Conservation (phyloP, 37 sponge, comb jelly and placozoan genomes). For the Spongia lamella region DNA sequence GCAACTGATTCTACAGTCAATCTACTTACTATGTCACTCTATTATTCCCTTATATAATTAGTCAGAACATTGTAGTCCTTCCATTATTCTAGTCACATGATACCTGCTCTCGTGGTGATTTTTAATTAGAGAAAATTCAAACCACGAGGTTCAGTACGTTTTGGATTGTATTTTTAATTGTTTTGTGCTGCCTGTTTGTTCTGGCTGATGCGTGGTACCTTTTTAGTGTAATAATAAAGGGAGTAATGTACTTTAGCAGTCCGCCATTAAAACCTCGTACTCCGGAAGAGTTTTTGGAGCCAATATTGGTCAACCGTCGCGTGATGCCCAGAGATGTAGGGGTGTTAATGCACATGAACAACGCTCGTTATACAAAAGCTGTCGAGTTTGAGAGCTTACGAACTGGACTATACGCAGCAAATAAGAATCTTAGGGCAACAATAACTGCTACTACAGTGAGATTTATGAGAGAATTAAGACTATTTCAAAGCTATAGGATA, state of each 20-base stretch:
- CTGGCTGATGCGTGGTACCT: constrained; percentile 79
- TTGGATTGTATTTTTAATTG: not conserved
- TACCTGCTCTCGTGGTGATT: no score
- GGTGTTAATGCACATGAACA: constrained; percentile 72
- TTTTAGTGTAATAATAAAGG: constrained; percentile 37
- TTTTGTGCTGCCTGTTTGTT: constrained; percentile 23
- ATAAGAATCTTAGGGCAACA: not conserved
- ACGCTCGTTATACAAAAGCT: constrained; percentile 72
- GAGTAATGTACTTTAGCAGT: not conserved
- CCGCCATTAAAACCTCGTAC: not conserved
- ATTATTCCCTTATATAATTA: no score
- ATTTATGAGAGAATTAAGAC: constrained; percentile 35
- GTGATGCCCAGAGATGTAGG: constrained; percentile 77
- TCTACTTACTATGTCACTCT: no score
- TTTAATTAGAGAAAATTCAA: no score
- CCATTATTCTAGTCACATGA: no score
- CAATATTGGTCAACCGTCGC: constrained; percentile 7
- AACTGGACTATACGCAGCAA: not conserved
- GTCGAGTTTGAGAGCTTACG: constrained; percentile 33
- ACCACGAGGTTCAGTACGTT: no score
- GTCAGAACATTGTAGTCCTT: no score
- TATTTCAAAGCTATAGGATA: constrained; percentile 57
- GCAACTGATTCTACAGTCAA: no score
- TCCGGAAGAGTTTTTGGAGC: constrained; percentile 21
- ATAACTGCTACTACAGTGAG: constrained; percentile 39